Evolutionary conservation across 1,140 invertebrate genomes (phyloP).

Genomic region (Drosophila lacertosa): DNA sequence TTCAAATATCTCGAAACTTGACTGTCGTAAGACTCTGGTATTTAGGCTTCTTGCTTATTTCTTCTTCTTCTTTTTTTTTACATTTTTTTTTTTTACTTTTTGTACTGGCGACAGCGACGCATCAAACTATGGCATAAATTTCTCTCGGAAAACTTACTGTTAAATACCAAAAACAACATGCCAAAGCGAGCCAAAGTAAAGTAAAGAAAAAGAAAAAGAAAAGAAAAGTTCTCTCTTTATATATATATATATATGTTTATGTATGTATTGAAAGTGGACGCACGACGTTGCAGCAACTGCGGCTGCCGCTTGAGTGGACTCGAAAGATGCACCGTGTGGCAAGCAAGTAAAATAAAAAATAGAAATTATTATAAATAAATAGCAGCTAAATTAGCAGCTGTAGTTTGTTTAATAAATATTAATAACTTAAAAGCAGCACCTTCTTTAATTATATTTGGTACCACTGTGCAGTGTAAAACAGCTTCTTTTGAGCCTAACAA

Average conservation of each 20-base stretch:
- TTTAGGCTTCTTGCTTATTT: slow-evolving; percentile 34
- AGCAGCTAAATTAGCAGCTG: too few species aligned
- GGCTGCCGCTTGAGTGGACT: slow-evolving; percentile 24
- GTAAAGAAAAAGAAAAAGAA: slow-evolving; percentile 50
- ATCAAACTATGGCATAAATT: slow-evolving; percentile 72
- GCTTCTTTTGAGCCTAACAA: slow-evolving; percentile 37
- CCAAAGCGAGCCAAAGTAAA: slow-evolving; percentile 22
- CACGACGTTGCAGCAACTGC: slow-evolving; percentile 37
- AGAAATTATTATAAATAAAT: too few species aligned
- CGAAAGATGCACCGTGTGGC: slow-evolving; percentile 30
- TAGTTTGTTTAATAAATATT: too few species aligned
- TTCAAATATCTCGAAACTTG: slow-evolving; percentile 23
- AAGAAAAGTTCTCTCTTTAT: slow-evolving; percentile 57
- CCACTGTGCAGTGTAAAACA: slow-evolving; percentile 31
- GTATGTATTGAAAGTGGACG: slow-evolving; percentile 37
- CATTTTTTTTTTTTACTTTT: slow-evolving; percentile 22
- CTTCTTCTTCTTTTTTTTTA: background rate
- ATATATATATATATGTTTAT: too few species aligned
- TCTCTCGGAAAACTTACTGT: slow-evolving; percentile 67
- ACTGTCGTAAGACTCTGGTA: slow-evolving; percentile 34
- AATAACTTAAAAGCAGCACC: too few species aligned
- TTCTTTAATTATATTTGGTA: background rate
- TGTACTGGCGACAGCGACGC: slow-evolving; percentile 41
- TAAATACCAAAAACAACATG: slow-evolving; percentile 44
- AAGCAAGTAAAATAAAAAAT: background rate